Percentiles rank a stretch among this genome's conserved stretches.
These are phyloP conservation scores for Rhamnusium bicolor DNA, from an alignment of 2,888 invertebrate species.

Conservation along the genomic window DNA sequence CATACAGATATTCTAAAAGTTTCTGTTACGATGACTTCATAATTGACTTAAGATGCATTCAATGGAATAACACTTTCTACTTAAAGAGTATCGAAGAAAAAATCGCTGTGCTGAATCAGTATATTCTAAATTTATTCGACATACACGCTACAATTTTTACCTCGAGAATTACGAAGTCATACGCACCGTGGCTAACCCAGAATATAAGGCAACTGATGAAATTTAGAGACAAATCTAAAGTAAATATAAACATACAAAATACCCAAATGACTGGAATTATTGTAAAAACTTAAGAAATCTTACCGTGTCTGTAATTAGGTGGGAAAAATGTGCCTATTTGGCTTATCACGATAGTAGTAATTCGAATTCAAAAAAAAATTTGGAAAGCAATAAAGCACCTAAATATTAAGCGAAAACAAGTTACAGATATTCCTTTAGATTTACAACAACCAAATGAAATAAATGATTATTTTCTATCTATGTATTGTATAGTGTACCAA, in stretches of 20 bases:
- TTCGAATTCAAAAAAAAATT: neutral
- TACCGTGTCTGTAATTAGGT: too few species aligned
- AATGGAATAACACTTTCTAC: neutral
- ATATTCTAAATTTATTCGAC: neutral
- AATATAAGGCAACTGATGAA: neutral
- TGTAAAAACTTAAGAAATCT: neutral
- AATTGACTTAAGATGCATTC: neutral
- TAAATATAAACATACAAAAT: neutral
- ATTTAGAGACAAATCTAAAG: neutral
- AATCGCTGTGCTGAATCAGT: neutral
- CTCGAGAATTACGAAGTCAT: neutral
- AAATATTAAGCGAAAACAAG: too few species aligned
- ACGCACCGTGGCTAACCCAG: neutral
- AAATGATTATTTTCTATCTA: too few species aligned
- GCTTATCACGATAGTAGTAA: neutral
- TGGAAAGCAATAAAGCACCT: neutral
- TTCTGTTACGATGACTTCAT: too few species aligned
- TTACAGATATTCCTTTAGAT: too few species aligned
- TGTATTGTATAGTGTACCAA: too few species aligned
- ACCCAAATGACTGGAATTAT: neutral
- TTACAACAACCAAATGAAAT: too few species aligned
- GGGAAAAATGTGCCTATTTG: neutral
- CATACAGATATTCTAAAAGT: too few species aligned
- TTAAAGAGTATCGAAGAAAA: neutral
- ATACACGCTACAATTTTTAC: neutral